Base-by-base conservation (phyloP, 35 echinoderm and acorn worm species). In the Stichopus chloronotus region DNA sequence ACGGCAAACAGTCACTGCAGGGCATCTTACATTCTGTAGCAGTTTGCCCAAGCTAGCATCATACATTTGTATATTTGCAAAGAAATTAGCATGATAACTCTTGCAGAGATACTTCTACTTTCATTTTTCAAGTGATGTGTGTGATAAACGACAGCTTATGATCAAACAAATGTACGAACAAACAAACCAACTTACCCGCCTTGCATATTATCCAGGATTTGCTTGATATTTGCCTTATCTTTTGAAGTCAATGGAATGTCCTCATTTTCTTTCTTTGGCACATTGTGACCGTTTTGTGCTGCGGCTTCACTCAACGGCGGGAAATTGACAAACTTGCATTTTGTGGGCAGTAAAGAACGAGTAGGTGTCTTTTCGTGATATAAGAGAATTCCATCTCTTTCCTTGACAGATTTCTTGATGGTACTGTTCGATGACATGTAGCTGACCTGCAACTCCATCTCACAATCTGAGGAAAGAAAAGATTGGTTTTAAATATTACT, bases 161-260 rank as follows among this genome's bases (percentile, higher is more conserved):
- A 65, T 65, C 11, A 65, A 10, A 65, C 11, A 7, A 65, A 43
- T 43, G 30, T 1, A 43, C 30, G 30, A 43, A 43, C 30, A 43
- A 43, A 43, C 30, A 43, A 43, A 43, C 30, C 0, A 43, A 12
- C 80, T 83, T 83, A 83, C 80, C 80, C 80, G 52, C 80, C 80
- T 83, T 83, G 80, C 7, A 83, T 52, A 83, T 83, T 83, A 5
- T 12, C 80, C 9, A 83, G 55, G 16, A 83, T 56, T 10, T 43
- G 43, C 14, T 17, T 16, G 53, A 83, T 83, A 56, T 83, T 55
- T 19, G 43, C 19, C 52, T 14, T 12, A 10, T 55, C 16, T 83
- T 55, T 83, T 5, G 61, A 19, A 65, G 11, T 55, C 80, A 83
- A 52, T 0, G 55, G 55, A 14, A 65, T 11, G 61, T 16, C 61